These are phyloP conservation scores for Eurytoma adleriae DNA, from an alignment of 2,888 invertebrate species.

Conservation along the genomic window DNA sequence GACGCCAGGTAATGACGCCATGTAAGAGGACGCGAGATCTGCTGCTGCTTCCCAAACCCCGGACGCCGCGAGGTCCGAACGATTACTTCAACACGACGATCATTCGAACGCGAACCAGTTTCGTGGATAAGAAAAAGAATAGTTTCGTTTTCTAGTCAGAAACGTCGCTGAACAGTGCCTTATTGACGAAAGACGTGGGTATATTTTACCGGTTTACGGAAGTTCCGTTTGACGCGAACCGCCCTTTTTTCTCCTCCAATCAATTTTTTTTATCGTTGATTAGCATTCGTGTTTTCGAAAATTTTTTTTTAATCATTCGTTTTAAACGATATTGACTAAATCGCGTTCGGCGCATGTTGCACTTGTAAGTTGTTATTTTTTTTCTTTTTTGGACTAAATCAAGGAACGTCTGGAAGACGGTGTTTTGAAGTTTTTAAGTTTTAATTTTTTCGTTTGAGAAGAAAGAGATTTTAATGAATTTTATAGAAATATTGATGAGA, in stretches of 20 bases:
- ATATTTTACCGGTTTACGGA: conserved; percentile 54
- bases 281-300: conserved; percentile 8
- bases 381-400: conserved; percentile 22
- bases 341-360: conserved; percentile 39
- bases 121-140: conserved; percentile 60
- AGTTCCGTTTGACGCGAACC: conserved; percentile 46
- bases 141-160: conserved; percentile 76
- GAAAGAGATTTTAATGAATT: conserved; percentile 23
- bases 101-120: conserved; percentile 58
- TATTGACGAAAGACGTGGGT: conserved; percentile 62
- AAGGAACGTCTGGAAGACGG: conserved; percentile 47
- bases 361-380: conserved; percentile 48
- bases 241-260: background rate
- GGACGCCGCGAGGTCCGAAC: conserved; percentile 44
- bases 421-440: conserved; percentile 42
- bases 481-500: conserved; percentile 24
- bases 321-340: conserved; percentile 22
- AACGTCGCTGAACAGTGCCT: conserved; percentile 76
- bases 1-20: too few relatives aligned
- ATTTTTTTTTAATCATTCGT: conserved; percentile 51
- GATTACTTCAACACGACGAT: conserved; percentile 15
- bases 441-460: conserved; percentile 14
- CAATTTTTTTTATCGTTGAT: conserved; percentile 34
- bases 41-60: background rate
- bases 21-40: conserved; percentile 2